Base-by-base conservation (phyloP, 1,140 invertebrate genomes). In the Acromyrmex charruanus region DNA sequence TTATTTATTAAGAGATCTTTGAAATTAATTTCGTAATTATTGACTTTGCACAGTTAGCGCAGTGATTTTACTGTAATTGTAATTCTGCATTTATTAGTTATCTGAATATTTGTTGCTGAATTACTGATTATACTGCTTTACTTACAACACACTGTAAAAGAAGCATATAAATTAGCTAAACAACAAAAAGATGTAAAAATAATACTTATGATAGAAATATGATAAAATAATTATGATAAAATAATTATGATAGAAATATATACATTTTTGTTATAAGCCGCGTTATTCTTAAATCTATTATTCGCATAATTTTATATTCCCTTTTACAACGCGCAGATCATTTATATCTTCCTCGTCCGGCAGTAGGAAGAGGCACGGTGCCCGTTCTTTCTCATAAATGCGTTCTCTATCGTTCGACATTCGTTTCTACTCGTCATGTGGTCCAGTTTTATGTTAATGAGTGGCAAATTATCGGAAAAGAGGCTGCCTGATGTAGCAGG, bases 381-480 rank as follows among this genome's bases (percentile, higher is more conserved):
- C 14, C 28, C n/a, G 18, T 39, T 25, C n/a, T 18, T 59, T 49
- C 18, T 51, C 35, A 18, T 18, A 49, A 59, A 61, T 14, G 55
- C 39, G 18, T 14, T 49, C 16, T 21, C 71, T 18, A 18, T 25
- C 44, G 3, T 68, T 51, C 21, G 12, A 16, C 51, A 25, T 25
- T 35, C 9, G 31, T 84, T 55, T 21, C n/a, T 28, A 18, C 28
- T 75, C 59, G 44, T 31, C 44, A 58, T 51, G 69, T 49, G 58
- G 66, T 61, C 44, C 61, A 49, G 66, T 85, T 90, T 92, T 93
- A 93, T 93, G 92, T 91, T 94, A 94, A 94, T 93, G 92, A 93
- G 85, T 90, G 88, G 87, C 92, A 93, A 93, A 94, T 94, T 94
- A 94, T 94, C 93, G 93, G 93, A 94, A 94, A 94, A 94, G 92